phyloP scores from a whole-genome alignment of 2,113 vertebrate genomes.

The Myiozetetes cayanensis region DNA sequence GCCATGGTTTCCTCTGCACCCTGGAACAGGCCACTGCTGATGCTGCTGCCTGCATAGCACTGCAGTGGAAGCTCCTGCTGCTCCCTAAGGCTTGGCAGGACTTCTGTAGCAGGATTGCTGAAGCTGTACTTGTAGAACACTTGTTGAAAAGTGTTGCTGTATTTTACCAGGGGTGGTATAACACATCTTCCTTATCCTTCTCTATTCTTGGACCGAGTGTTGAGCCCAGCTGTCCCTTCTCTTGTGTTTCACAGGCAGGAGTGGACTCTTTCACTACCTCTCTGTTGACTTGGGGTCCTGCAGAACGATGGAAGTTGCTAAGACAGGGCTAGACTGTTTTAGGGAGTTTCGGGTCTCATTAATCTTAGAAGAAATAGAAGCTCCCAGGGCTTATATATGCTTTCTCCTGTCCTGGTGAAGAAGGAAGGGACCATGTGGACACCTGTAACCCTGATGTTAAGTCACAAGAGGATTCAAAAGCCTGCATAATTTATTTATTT shows the following conservation, averaged over 20 bases:
- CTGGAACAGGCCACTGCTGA: neutral
- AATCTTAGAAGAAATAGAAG: neutral
- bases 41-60: neutral
- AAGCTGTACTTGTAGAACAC: neutral
- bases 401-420: neutral
- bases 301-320: neutral
- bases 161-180: accelerated
- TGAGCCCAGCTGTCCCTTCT: neutral
- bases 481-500: neutral
- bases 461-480: neutral
- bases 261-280: accelerated
- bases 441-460: neutral
- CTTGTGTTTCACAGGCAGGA: neutral
- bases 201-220: neutral
- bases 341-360: neutral
- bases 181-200: accelerated
- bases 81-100: accelerated
- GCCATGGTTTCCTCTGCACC: neutral
- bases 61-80: neutral
- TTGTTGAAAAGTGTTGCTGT: neutral
- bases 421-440: neutral
- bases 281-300: neutral
- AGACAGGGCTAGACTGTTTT: neutral
- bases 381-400: neutral
- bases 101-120: neutral